Evolutionary conservation across 2,797 vertebrate genomes (phyloP), one percentile per base, ranked within the genome.

Genomic region (Coendou prehensilis): DNA sequence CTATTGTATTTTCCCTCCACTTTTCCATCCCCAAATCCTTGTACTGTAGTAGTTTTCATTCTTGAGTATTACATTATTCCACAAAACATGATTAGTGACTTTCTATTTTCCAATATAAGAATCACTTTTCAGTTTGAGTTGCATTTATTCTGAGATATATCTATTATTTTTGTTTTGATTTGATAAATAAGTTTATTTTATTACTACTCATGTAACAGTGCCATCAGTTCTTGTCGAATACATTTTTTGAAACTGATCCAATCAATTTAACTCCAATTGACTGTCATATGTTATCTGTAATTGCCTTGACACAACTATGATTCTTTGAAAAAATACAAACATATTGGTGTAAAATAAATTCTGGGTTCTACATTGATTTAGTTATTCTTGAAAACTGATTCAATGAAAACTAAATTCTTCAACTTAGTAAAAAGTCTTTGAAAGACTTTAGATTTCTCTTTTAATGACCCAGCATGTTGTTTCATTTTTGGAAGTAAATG

Each of bases 401-500:
- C 59, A 94, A 23, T 26, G n/a, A 37, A 69, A 50, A 92, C 0
- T 61, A 81, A 93, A 87, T 81, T 88, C 1, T 97, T 10, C 20
- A 64, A 15, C 26, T 83, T 15, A 56, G 4, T 63, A 61, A 87
- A 6, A 96, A 94, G 37, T 67, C 37, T 93, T 95, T 71, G 41
- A 54, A 59, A 94, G 11, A 7, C n/a, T 87, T 79, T 87, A 92
- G 9, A 57, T 91, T 92, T 78, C 64, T 6, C 78, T 97, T 91
- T 91, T 78, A 94, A 78, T 93, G 84, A 91, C 52, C 92, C 41
- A 97, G 78, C 22, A 97, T 96, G n/a, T 71, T 63, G 64, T 96
- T 98, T 97, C 79, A 73, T 96, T 97, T 98, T 96, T 94, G 75
- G 9, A 95, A 98, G 97, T 95, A 97, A 98, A 95, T 28, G 87